phyloP scores from a whole-genome alignment of 2,113 vertebrate genomes.

The Eira barbara region DNA sequence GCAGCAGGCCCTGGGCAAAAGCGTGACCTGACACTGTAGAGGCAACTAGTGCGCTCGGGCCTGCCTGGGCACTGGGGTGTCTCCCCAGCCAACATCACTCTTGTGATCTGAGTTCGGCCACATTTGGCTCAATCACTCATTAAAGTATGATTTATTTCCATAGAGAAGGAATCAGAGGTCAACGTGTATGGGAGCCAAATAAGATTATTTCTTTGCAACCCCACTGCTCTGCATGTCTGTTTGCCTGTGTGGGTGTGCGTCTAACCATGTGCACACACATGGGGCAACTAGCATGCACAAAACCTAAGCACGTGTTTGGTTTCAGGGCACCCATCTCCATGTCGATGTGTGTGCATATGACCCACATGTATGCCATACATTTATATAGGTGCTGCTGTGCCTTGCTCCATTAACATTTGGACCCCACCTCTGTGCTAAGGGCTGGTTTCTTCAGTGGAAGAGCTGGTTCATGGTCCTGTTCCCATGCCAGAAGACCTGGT shows the following conservation, averaged over 20 bases:
- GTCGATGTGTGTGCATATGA: neutral
- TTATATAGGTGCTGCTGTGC: neutral
- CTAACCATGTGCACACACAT: too few species aligned
- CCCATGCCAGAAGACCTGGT: too few species aligned
- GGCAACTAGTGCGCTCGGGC: neutral
- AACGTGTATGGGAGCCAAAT: neutral
- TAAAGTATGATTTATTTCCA: neutral
- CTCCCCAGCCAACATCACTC: neutral
- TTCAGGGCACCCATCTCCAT: neutral
- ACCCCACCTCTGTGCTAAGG: rapidly evolving
- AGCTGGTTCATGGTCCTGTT: neutral
- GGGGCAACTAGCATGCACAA: rapidly evolving
- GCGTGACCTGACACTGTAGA: neutral
- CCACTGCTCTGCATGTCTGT: too few species aligned
- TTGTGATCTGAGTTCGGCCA: neutral
- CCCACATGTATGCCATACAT: too few species aligned
- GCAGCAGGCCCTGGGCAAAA: neutral
- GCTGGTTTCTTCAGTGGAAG: too few species aligned
- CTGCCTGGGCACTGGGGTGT: neutral
- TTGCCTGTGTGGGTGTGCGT: neutral
- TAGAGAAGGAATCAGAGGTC: neutral
- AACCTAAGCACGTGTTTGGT: neutral
- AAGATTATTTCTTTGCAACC: neutral
- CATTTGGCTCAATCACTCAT: neutral
- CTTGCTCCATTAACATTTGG: neutral